Evolutionary conservation across 1,140 invertebrate species (phyloP).

Genomic region (Spodoptera frugiperda): DNA sequence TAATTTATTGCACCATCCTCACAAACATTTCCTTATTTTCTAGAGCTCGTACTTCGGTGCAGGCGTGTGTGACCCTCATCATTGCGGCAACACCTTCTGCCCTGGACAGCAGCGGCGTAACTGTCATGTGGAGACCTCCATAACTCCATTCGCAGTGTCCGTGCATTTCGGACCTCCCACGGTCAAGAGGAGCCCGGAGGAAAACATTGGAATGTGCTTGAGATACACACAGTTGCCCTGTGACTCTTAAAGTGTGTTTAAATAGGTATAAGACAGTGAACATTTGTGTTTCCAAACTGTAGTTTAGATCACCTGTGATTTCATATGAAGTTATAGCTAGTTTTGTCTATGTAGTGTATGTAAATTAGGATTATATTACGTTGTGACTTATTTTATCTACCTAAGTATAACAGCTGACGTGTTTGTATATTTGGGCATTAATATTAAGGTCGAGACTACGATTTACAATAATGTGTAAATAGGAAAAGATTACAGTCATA

Average conservation of each 20-base stretch:
- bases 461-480: no score
- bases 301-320: no score
- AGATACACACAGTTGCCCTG: slow-evolving; percentile 91
- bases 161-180: slow-evolving; percentile 91
- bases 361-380: not conserved
- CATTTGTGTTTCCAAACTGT: no score
- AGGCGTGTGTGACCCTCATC: slow-evolving; percentile 90
- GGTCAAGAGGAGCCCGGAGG: slow-evolving; percentile 89
- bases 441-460: no score
- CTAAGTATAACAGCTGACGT: no score
- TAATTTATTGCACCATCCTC: not conserved
- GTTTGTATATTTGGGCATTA: no score
- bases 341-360: not conserved
- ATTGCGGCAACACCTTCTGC: slow-evolving; percentile 91
- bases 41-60: slow-evolving; percentile 74
- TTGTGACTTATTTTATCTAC: not conserved
- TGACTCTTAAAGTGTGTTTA: slow-evolving; percentile 54
- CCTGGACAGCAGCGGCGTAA: slow-evolving; percentile 65
- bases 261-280: not conserved
- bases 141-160: slow-evolving; percentile 91
- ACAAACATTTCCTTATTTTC: slow-evolving; percentile 21
- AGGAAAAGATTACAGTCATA: no score
- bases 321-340: no score
- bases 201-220: slow-evolving; percentile 93
- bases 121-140: slow-evolving; percentile 91